phyloP scores from a whole-genome alignment of 2,113 vertebrate species.

The Sus scrofa region T2T-Sscrofa CM000817.6:24795001-24795500 shows the following conservation, averaged over 20 bases:
- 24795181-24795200: background rate
- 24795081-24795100: background rate
- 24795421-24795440: background rate
- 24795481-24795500: background rate
- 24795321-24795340: fast-evolving
- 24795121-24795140: background rate
- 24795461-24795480: background rate
- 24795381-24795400: background rate
- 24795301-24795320: background rate
- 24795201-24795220: background rate
- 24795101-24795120: background rate
- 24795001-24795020: no score
- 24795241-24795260: background rate
- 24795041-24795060: no score
- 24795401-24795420: background rate
- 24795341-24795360: background rate
- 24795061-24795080: no score
- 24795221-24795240: background rate
- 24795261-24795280: background rate
- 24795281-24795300: background rate
- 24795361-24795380: background rate
- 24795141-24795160: background rate
- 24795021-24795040: no score
- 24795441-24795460: background rate
- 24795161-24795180: background rate